phyloP scores from a whole-genome alignment of 1,140 invertebrate species.

The Drosophila sproati region DNA sequence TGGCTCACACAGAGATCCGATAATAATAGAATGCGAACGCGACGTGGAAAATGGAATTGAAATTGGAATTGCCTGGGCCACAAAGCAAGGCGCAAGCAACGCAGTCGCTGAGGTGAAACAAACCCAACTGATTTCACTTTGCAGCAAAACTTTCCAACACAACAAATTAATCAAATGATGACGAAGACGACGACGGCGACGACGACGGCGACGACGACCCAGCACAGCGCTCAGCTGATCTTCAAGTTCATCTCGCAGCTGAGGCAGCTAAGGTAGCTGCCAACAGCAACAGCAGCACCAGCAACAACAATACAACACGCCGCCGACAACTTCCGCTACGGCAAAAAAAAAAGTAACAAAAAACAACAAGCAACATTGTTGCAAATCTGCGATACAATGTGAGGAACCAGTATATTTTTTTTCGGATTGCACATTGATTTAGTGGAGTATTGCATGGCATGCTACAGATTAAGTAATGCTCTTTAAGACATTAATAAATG shows the following conservation, averaged over 20 bases:
- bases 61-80: conserved; percentile 37
- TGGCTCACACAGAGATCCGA: conserved; percentile 19
- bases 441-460: not conserved
- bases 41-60: conserved; percentile 70
- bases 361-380: conserved; percentile 57
- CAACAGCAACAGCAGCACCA: conserved; percentile 25
- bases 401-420: conserved; percentile 51
- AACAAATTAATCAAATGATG: conserved; percentile 77
- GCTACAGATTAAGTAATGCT: conserved; percentile 1
- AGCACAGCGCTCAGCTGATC: conserved; percentile 53
- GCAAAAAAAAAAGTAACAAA: conserved; percentile 23
- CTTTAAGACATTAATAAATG: too few relatives aligned
- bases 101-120: conserved; percentile 54
- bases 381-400: conserved; percentile 63
- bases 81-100: conserved; percentile 9
- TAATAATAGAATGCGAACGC: conserved; percentile 67
- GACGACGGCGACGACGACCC: conserved; percentile 34
- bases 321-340: conserved; percentile 75
- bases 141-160: conserved; percentile 61
- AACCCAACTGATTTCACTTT: conserved; percentile 72
- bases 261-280: conserved; percentile 1
- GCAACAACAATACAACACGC: conserved; percentile 47
- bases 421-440: conserved; percentile 58
- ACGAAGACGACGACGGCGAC: conserved; percentile 46
- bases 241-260: conserved; percentile 70